Base-by-base conservation (phyloP, 2,797 vertebrate genomes). In the Microctenopoma stevenorrisi region DNA sequence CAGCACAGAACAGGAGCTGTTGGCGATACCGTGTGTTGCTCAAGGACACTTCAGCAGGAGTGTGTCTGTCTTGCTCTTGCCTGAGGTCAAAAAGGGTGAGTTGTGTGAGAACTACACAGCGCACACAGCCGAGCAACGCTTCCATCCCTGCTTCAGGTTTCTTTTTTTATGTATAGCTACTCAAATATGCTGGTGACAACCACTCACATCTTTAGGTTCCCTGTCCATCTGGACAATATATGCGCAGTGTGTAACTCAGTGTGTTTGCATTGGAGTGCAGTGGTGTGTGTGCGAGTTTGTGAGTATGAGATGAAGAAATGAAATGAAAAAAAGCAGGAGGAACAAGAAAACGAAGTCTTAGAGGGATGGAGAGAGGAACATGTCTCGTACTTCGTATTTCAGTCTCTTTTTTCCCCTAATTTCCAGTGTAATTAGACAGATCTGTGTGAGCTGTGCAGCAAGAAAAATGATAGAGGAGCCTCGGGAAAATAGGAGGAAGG, bases 401-500 rank as follows among this genome's bases (percentile, higher is more conserved):
- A 7, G 4, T 65, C 59, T 68, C 47, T 15, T 56, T 55, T 59
- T 61, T n/a, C 28, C 10, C 40, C 53, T 35, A 35, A 30, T 61
- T 64, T 74, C 70, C 72, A 48, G 79, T 72, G 81, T 90, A 89
- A 90, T 90, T 91, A 91, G 88, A 87, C 77, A 87, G 90, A 81
- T 88, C 56, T 66, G 67, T 89, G 86, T 89, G 87, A 88, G 84
- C 63, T 0, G 87, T 83, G 88, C 88, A 85, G 78, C 81, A 89
- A 91, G 74, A 74, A 84, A 77, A 67, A 35, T 66, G 81, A 88
- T 78, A 35, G 76, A 82, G 74, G 77, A 83, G 81, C 66, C 68
- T 69, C 38, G 16, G 68, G 67, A 63, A 74, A 64, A 55, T 26
- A 61, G 18, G 16, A 0, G 4, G 18, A 1, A 4, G 44, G 50